A percentile compares a stretch with the other conserved stretches of the same genome.
phyloP scores from a whole-genome alignment of 2,113 vertebrate species.

The Propithecus coquereli region DNA sequence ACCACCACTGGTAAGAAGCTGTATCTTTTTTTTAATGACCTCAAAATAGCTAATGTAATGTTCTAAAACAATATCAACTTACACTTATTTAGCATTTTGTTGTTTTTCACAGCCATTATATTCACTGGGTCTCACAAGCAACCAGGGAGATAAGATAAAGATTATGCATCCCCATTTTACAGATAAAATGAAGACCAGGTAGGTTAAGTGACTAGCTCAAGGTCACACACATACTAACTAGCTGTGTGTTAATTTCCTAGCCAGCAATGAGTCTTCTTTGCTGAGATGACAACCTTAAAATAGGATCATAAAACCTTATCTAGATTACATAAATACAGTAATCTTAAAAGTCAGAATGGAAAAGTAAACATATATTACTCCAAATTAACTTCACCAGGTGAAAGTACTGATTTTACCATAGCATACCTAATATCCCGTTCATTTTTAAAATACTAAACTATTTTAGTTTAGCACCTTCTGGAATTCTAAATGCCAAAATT shows the following conservation, averaged over 20 bases:
- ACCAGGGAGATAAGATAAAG: background rate
- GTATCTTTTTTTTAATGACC: background rate
- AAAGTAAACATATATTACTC: slow-evolving; percentile 23
- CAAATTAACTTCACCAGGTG: background rate
- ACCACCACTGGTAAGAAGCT: background rate
- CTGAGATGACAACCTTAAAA: background rate
- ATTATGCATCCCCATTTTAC: background rate
- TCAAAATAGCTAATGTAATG: slow-evolving; percentile 15
- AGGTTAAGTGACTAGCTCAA: slow-evolving; percentile 35
- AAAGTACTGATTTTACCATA: slow-evolving; percentile 13
- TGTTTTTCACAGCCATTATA: background rate
- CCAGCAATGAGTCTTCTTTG: background rate
- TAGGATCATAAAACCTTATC: background rate
- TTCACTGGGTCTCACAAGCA: background rate
- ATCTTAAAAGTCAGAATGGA: background rate
- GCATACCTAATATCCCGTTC: background rate
- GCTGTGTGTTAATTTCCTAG: background rate
- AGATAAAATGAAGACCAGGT: background rate
- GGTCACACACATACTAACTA: background rate
- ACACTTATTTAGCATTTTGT: background rate
- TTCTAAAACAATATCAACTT: background rate
- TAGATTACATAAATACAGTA: slow-evolving; percentile 22
- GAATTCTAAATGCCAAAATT: slow-evolving; percentile 21
- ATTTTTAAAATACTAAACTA: background rate
- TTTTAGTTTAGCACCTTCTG: slow-evolving; percentile 14